phyloP scores from a whole-genome alignment of 2,113 vertebrate species.

The Boleophthalmus pectinirostris region DNA sequence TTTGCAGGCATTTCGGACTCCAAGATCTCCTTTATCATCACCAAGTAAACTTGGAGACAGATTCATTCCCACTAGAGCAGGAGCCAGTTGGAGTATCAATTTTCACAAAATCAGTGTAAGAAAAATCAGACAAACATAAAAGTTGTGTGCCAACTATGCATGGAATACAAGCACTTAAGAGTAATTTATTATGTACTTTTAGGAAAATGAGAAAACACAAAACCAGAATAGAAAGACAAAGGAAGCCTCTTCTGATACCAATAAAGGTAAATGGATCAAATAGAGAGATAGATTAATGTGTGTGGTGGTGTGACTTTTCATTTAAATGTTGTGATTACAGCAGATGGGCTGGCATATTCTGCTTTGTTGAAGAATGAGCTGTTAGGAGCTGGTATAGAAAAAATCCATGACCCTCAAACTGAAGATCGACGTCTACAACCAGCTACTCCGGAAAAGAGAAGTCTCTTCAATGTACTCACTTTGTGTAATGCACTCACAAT shows the following conservation, averaged over 20 bases:
- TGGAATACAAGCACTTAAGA: background rate
- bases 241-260: conserved; percentile 87
- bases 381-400: conserved; percentile 91
- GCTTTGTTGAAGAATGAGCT: conserved; percentile 93
- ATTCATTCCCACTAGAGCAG: conserved; percentile 91
- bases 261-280: conserved; percentile 82
- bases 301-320: background rate
- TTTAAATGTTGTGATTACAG: conserved; percentile 7
- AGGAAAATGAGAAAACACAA: conserved; percentile 92
- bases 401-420: conserved; percentile 91
- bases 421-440: conserved; percentile 89
- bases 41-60: conserved; percentile 93
- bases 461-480: conserved; percentile 85
- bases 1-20: conserved; percentile 78
- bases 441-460: conserved; percentile 87
- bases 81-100: conserved; percentile 93
- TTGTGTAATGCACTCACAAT: conserved; percentile 7
- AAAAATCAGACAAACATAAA: background rate
- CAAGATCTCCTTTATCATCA: conserved; percentile 88
- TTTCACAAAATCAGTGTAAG: conserved; percentile 88
- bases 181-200: background rate
- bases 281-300: background rate
- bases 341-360: conserved; percentile 91
- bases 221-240: conserved; percentile 93
- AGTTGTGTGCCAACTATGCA: background rate